A percentile compares a stretch with the other conserved stretches of the same genome.
phyloP scores from a whole-genome alignment of 2,888 invertebrate genomes.

The Dynastes maya region DNA sequence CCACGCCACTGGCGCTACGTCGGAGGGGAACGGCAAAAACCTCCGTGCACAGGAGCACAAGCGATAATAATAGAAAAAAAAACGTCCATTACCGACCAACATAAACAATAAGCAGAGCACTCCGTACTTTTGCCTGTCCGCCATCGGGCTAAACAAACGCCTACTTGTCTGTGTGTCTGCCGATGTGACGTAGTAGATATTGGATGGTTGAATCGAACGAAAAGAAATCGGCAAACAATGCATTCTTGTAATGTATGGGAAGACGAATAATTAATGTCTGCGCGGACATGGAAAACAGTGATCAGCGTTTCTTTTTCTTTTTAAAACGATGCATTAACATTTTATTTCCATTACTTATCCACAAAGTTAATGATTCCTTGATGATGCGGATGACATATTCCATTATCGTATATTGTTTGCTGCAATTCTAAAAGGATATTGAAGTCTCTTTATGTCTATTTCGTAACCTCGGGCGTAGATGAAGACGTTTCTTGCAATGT shows the following conservation, averaged over 20 bases:
- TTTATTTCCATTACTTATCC: slow-evolving; percentile 30
- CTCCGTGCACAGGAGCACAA: not conserved
- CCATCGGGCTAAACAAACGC: slow-evolving; percentile 13
- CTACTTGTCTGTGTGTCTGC: slow-evolving; percentile 22
- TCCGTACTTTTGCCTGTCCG: slow-evolving; percentile 4
- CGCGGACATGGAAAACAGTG: slow-evolving; percentile 34
- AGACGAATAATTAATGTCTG: slow-evolving; percentile 39
- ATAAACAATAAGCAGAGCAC: slow-evolving; percentile 26
- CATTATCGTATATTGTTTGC: slow-evolving; percentile 14
- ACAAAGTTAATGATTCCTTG: slow-evolving; percentile 26
- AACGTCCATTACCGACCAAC: slow-evolving; percentile 17
- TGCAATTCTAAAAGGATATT: not conserved
- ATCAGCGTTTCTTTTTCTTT: slow-evolving; percentile 24
- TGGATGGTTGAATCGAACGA: not conserved
- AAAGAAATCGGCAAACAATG: slow-evolving; percentile 35
- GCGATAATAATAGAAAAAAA: slow-evolving; percentile 11
- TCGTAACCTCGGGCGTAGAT: too few species aligned
- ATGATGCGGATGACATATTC: slow-evolving; percentile 35
- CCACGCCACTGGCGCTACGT: not conserved
- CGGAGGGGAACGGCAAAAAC: not conserved
- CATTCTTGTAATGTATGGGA: slow-evolving; percentile 37
- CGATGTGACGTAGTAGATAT: slow-evolving; percentile 5
- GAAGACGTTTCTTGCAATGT: too few species aligned
- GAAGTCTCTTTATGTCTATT: too few species aligned
- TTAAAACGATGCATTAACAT: slow-evolving; percentile 29